phyloP scores from a whole-genome alignment of 2,797 vertebrate genomes.

The Enteromius argenteus region DNA sequence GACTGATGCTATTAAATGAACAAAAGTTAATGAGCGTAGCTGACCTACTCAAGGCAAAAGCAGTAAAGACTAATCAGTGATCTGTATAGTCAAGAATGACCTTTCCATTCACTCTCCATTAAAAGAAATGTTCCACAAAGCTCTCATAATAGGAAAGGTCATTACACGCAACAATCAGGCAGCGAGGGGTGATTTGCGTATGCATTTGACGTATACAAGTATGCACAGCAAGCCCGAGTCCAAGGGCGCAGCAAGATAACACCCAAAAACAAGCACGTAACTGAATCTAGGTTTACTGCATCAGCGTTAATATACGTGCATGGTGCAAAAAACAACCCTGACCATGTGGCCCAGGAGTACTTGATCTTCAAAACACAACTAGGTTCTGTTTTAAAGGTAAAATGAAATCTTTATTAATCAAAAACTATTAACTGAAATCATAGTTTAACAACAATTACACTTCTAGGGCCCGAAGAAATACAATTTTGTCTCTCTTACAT shows the following conservation, averaged over 20 bases:
- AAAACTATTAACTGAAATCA: neutral
- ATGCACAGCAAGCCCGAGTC: slow-evolving; percentile 29
- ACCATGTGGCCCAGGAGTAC: slow-evolving; percentile 21
- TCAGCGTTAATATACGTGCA: slow-evolving; percentile 4
- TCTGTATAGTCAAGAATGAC: slow-evolving; percentile 45
- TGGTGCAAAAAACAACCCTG: slow-evolving; percentile 30
- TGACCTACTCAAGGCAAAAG: slow-evolving; percentile 44
- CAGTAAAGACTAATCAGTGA: slow-evolving; percentile 41
- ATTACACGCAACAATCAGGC: slow-evolving; percentile 27
- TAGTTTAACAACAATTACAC: neutral
- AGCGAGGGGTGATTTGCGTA: neutral
- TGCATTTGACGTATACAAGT: slow-evolving; percentile 6
- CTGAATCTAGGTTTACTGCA: slow-evolving; percentile 15
- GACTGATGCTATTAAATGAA: slow-evolving; percentile 36
- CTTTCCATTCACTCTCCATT: slow-evolving; percentile 33
- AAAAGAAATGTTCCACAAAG: slow-evolving; percentile 9
- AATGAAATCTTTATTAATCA: neutral
- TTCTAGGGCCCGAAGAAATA: neutral
- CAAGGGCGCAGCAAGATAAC: slow-evolving; percentile 53
- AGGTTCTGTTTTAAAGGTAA: neutral
- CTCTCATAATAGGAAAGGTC: slow-evolving; percentile 39
- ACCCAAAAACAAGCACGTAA: slow-evolving; percentile 20
- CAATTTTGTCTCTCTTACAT: neutral
- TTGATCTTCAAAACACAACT: slow-evolving; percentile 9
- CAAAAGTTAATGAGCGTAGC: slow-evolving; percentile 44